Base-by-base conservation (phyloP, 2,113 vertebrate genomes). In the Trogon surrucura region DNA sequence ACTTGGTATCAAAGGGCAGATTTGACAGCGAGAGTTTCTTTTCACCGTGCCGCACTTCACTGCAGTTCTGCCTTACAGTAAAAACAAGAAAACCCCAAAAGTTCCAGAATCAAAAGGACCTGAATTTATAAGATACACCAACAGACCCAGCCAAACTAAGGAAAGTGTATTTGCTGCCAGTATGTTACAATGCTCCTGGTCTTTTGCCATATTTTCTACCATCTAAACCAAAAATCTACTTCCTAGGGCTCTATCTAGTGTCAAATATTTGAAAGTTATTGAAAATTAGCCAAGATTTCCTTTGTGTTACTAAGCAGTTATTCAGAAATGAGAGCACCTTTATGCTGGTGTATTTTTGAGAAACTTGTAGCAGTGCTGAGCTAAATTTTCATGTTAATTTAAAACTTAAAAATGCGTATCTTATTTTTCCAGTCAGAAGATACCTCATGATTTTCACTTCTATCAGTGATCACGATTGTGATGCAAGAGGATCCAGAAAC, bases 381-480 rank as follows among this genome's bases (percentile, higher is more conserved):
- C 69, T 88, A 54, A 57, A 95, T 45, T 32, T 65, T 47, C 2
- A 62, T 60, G 72, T 80, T 53, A 56, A 67, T 72, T 53, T 90
- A 95, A 91, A 74, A 88, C 78, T 80, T 62, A 6, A 53, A 90
- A 85, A 73, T 80, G 66, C 8, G 1, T 44, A 36, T 85, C 93
- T 90, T 85, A 45, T 66, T 85, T 88, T 96, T 92, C 74, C 80
- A 90, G 79, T 92, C 71, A 81, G 77, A 94, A 74, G 66, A 80
- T 23, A 80, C 11, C 38, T 65, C 61, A 56, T 27, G 41, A 60
- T 45, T 75, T 86, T 94, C 25, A n/a, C 61, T 89, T 92, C 72
- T 80, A 69, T 81, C 78, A 71, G 51, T 0, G 0, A 92, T 84
- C 78, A 36, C 3, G 4, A 26, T 32, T 88, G 34, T 62, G 75